phyloP scores from a whole-genome alignment of 2,888 invertebrate species.

The Caradrina clavipalpis region DNA sequence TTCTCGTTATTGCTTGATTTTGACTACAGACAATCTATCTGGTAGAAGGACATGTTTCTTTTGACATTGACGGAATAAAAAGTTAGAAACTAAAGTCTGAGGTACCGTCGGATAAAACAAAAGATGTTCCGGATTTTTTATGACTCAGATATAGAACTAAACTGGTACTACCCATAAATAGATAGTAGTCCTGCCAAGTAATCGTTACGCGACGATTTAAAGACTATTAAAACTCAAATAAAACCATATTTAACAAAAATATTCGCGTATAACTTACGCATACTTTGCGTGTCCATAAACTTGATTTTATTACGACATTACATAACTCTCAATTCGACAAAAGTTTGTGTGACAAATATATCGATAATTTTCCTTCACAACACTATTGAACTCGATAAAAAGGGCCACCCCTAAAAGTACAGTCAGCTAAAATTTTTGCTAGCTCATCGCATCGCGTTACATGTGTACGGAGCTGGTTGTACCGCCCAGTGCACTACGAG shows the following conservation, averaged over 20 bases:
- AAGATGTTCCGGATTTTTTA: neutral
- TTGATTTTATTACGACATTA: slow-evolving; percentile 48
- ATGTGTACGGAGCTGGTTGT: slow-evolving; percentile 63
- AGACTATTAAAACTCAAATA: slow-evolving; percentile 39
- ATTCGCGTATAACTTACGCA: slow-evolving; percentile 51
- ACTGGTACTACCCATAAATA: slow-evolving; percentile 16
- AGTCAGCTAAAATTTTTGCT: slow-evolving; percentile 60
- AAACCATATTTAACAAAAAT: slow-evolving; percentile 43
- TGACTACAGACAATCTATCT: neutral
- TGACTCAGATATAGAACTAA: neutral
- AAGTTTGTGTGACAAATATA: slow-evolving; percentile 28
- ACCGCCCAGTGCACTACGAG: slow-evolving; percentile 63
- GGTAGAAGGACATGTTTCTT: neutral
- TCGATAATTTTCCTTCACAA: slow-evolving; percentile 28
- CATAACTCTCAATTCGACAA: slow-evolving; percentile 48
- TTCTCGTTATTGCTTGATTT: slow-evolving; percentile 5
- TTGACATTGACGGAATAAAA: slow-evolving; percentile 1
- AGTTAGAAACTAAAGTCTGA: too few species aligned
- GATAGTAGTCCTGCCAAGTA: slow-evolving; percentile 4
- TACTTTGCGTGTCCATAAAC: slow-evolving; percentile 49
- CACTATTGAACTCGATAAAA: slow-evolving; percentile 21
- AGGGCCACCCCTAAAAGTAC: slow-evolving; percentile 59
- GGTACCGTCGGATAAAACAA: neutral
- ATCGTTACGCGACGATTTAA: slow-evolving; percentile 24
- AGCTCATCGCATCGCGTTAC: slow-evolving; percentile 75